Evolutionary conservation across 2,888 invertebrate species (phyloP), one percentile per base, ranked within the genome.

Genomic region (Catotricha subobsoleta): DNA sequence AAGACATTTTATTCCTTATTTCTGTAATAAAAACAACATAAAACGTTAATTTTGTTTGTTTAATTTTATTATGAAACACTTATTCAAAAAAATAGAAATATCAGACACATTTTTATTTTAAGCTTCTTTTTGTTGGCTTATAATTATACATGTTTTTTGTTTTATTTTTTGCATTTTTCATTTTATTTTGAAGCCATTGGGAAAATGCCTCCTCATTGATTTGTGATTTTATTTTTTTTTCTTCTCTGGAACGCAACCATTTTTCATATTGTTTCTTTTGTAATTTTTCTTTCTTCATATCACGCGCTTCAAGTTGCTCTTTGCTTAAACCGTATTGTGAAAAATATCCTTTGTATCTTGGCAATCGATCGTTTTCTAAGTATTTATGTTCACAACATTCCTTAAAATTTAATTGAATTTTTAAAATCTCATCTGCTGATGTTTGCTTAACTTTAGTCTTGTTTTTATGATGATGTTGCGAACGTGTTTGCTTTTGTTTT

Each of bases 271-370:
- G 52, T 7, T 46, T 51, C 21, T 52, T 54, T 20, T 56, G 52
- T 34, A 55, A 52, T 12, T 52, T 52, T 23, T 57, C 56, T 39
- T 55, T 56, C 21, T 23, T 23, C 9, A 5, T 3, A 38, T 65
- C 58, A 19, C 64, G 56, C 38, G 57, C 59, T 42, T 65, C 58
- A 41, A 67, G 48, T 48, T 68, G 68, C 28, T 60, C 55, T 4
- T 58, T 61, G 35, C 60, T 67, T 31, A 70, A 49, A 0, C 70
- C 70, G 47, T 70, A 70, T 50, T 69, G 68, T 1, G 70, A 69
- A 44, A 65, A 53, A 43, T 62, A 61, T 3, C 70, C 70, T 2
- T 64, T 65, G 44, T 70, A 69, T 28, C 59, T 55, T 3, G 70
- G 69, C 21, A 70, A 48, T 45, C 62, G 64, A 33, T 56, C 54